These are phyloP conservation scores for Sebastes iracundus DNA, from an alignment of 2,797 vertebrate genomes.

Conservation along the genomic window DNA sequence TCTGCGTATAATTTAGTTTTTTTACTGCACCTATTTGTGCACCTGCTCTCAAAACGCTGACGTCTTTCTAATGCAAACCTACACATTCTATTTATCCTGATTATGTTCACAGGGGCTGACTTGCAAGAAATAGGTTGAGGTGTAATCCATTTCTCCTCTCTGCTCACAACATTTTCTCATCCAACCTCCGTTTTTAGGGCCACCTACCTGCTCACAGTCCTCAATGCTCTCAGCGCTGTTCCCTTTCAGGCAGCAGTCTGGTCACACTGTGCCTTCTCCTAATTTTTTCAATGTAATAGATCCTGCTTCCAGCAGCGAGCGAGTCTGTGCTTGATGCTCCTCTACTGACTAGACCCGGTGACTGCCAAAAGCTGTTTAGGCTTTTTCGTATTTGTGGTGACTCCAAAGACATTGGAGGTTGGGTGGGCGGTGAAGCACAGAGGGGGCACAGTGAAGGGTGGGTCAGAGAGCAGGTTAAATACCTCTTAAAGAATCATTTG, in stretches of 20 bases:
- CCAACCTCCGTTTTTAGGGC: slow-evolving; percentile 32
- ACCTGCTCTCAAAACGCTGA: slow-evolving; percentile 21
- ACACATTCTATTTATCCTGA: slow-evolving; percentile 9
- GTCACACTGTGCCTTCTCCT: slow-evolving; percentile 69
- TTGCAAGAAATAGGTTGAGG: background rate
- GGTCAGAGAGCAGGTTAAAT: slow-evolving; percentile 61
- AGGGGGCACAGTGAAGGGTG: slow-evolving; percentile 33
- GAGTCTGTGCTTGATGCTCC: slow-evolving; percentile 62
- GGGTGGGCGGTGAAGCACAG: slow-evolving; percentile 61
- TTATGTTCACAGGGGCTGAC: background rate
- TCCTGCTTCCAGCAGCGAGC: slow-evolving; percentile 66
- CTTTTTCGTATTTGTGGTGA: slow-evolving; percentile 72
- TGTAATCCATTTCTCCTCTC: slow-evolving; percentile 25
- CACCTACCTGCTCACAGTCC: slow-evolving; percentile 81
- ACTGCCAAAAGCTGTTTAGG: slow-evolving; percentile 75
- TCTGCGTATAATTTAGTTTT: background rate
- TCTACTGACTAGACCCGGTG: slow-evolving; percentile 61
- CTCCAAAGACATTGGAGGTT: slow-evolving; percentile 68
- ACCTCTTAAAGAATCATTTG: slow-evolving; percentile 34
- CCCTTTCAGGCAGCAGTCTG: slow-evolving; percentile 70
- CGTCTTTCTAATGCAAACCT: background rate
- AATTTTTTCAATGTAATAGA: slow-evolving; percentile 82
- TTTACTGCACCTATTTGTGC: slow-evolving; percentile 12
- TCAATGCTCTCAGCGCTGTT: slow-evolving; percentile 63
- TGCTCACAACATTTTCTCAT: slow-evolving; percentile 34